Evolutionary conservation across 1,140 invertebrate genomes (phyloP).

Genomic region (Zaprionus davidi): DNA sequence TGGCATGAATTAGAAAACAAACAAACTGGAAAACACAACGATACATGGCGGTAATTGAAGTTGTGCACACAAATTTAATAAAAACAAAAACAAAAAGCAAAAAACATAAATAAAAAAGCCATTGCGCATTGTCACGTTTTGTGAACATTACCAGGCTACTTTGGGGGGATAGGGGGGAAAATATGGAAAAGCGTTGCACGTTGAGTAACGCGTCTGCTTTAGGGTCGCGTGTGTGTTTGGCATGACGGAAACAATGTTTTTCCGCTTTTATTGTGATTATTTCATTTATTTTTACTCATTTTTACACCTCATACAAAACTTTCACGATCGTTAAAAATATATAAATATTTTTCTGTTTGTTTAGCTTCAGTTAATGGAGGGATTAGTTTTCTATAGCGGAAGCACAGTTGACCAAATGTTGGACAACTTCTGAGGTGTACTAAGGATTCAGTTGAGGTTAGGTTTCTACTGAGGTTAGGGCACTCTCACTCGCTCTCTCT

Average conservation of each 20-base stretch:
- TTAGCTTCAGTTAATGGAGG: not conserved
- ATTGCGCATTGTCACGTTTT: constrained; percentile 69
- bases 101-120: constrained; percentile 42
- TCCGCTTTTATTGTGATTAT: constrained; percentile 50
- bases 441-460: constrained; percentile 4
- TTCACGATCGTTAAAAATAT: constrained; percentile 69
- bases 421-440: not conserved
- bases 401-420: constrained; percentile 45
- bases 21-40: constrained; percentile 53
- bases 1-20: constrained; percentile 14
- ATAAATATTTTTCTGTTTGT: constrained; percentile 33
- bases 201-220: constrained; percentile 47
- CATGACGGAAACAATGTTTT: constrained; percentile 74
- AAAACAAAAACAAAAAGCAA: constrained; percentile 34
- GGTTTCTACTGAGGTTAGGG: constrained; percentile 10
- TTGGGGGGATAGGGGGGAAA: constrained; percentile 41
- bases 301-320: constrained; percentile 52
- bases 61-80: constrained; percentile 43
- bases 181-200: constrained; percentile 52
- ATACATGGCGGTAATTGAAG: constrained; percentile 64
- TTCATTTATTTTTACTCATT: constrained; percentile 55
- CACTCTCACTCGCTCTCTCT: not conserved
- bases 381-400: constrained; percentile 9
- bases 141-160: constrained; percentile 44
- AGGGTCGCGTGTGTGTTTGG: constrained; percentile 49